phyloP scores from a whole-genome alignment of 2,888 invertebrate species.

The Lasioglossum lativentre region DNA sequence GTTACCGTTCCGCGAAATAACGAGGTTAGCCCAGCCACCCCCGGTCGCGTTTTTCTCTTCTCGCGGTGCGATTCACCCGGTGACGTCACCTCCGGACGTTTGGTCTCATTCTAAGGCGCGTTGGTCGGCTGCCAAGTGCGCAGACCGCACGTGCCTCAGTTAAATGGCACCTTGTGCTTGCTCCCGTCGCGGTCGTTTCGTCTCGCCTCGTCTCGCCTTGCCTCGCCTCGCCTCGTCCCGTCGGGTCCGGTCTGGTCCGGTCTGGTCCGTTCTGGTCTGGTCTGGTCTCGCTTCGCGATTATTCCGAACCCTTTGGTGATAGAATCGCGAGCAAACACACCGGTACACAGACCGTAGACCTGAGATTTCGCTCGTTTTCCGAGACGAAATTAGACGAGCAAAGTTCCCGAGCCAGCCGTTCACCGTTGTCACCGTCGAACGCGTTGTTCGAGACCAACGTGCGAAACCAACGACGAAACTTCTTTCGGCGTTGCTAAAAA shows the following conservation, averaged over 20 bases:
- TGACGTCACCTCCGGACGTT: slow-evolving; percentile 63
- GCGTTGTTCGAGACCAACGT: neutral
- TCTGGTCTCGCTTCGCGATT: slow-evolving; percentile 13
- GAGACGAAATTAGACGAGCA: neutral
- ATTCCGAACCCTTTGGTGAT: neutral
- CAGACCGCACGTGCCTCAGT: slow-evolving; percentile 73
- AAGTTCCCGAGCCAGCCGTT: neutral
- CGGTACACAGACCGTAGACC: neutral
- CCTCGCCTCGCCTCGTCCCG: no score
- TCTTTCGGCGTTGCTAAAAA: neutral
- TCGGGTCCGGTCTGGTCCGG: neutral
- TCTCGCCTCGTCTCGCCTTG: neutral
- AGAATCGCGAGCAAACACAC: neutral
- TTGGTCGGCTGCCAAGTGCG: slow-evolving; percentile 81
- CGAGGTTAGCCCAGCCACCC: neutral
- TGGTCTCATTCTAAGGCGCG: slow-evolving; percentile 69
- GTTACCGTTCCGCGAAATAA: neutral
- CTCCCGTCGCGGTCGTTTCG: slow-evolving; percentile 17
- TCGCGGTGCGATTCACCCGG: slow-evolving; percentile 44
- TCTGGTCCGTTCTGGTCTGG: neutral
- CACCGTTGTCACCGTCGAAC: neutral
- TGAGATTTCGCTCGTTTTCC: neutral
- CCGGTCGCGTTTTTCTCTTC: slow-evolving; percentile 1
- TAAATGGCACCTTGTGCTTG: slow-evolving; percentile 56
- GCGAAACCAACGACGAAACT: neutral